These are phyloP conservation scores for Coremacera marginata DNA, from an alignment of 2,888 invertebrate genomes.

Conservation along the genomic window DNA sequence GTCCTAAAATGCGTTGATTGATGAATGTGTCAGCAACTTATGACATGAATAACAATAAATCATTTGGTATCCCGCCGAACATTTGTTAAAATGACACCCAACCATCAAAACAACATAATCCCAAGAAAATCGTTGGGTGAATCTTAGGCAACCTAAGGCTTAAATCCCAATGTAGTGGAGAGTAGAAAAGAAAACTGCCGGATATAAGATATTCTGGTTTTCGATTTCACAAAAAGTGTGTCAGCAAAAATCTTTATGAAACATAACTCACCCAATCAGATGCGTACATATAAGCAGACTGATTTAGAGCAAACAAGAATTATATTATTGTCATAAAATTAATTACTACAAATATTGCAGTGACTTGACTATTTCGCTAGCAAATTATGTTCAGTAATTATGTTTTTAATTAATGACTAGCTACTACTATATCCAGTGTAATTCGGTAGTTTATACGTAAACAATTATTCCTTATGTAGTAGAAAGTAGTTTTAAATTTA, in stretches of 20 bases:
- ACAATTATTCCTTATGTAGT: too few relatives aligned
- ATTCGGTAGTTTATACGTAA: too few relatives aligned
- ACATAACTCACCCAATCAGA: not conserved
- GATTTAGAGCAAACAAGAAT: too few relatives aligned
- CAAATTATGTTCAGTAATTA: too few relatives aligned
- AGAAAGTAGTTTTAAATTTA: too few relatives aligned
- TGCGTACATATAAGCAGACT: too few relatives aligned
- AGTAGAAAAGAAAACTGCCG: not conserved
- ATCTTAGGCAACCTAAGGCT: not conserved
- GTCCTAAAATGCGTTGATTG: slow-evolving; percentile 63
- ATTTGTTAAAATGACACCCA: not conserved
- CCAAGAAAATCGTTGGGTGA: not conserved
- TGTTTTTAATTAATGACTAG: too few relatives aligned
- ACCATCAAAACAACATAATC: not conserved
- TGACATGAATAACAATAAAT: slow-evolving; percentile 68
- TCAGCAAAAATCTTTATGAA: not conserved
- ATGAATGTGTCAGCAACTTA: slow-evolving; percentile 67
- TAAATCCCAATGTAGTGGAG: not conserved
- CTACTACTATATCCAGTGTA: too few relatives aligned
- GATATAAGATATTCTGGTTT: not conserved
- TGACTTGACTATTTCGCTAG: too few relatives aligned
- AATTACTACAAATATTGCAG: too few relatives aligned
- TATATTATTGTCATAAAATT: too few relatives aligned
- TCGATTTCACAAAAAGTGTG: not conserved
- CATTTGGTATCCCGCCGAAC: slow-evolving; percentile 49